phyloP scores from a whole-genome alignment of 1,140 invertebrate genomes.

The Eurosta solidaginis region DNA sequence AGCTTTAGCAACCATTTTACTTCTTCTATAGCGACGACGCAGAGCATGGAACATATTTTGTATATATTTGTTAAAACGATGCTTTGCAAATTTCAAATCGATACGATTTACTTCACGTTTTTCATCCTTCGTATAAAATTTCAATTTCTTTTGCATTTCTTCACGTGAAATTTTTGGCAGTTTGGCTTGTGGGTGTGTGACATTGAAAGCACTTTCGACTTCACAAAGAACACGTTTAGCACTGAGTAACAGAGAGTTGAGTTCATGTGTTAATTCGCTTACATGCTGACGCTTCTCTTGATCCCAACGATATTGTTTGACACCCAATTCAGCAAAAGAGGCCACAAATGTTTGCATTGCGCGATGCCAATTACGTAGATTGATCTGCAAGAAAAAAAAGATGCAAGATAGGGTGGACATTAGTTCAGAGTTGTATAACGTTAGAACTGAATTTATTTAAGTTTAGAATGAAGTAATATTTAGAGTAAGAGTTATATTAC shows the following conservation, averaged over 20 bases:
- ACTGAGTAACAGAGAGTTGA: slow-evolving; percentile 46
- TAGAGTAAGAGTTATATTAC: too few relatives aligned
- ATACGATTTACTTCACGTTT: slow-evolving; percentile 31
- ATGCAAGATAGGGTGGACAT: not conserved
- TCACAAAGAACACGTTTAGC: slow-evolving; percentile 48
- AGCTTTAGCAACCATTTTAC: not conserved
- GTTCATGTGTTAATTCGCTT: slow-evolving; percentile 40
- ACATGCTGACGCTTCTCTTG: slow-evolving; percentile 41
- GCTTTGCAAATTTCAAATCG: slow-evolving; percentile 48
- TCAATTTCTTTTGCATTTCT: slow-evolving; percentile 42
- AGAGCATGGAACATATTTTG: slow-evolving; percentile 42
- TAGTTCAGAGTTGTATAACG: not conserved
- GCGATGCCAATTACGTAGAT: slow-evolving; percentile 52
- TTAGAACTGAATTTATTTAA: not conserved
- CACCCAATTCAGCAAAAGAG: slow-evolving; percentile 48
- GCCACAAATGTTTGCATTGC: slow-evolving; percentile 50
- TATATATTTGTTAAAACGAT: slow-evolving; percentile 45
- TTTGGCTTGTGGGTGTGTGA: slow-evolving; percentile 42
- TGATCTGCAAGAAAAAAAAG: slow-evolving; percentile 38
- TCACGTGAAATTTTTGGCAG: slow-evolving; percentile 39
- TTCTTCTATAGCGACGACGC: slow-evolving; percentile 21
- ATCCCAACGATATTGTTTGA: slow-evolving; percentile 47
- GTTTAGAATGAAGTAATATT: too few relatives aligned
- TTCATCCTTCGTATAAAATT: slow-evolving; percentile 40
- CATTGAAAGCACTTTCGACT: slow-evolving; percentile 49